Evolutionary conservation across 2,888 invertebrate species (phyloP).

Genomic region (Ophion ellenae): DNA sequence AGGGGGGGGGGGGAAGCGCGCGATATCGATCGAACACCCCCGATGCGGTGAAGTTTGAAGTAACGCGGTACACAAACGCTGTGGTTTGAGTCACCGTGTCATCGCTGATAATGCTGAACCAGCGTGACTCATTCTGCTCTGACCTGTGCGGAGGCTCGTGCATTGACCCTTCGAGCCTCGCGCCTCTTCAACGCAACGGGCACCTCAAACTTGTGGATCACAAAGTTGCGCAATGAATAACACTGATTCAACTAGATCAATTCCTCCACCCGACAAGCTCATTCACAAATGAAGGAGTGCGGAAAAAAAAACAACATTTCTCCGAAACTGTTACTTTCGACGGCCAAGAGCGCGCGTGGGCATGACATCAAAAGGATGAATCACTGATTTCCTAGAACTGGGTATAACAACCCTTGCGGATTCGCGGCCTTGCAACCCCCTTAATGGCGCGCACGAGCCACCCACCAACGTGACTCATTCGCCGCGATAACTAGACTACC

Average conservation of each 20-base stretch:
- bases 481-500: conserved; percentile 41
- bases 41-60: conserved; percentile 50
- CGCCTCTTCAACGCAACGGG: neutral
- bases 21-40: conserved; percentile 59
- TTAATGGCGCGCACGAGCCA: conserved; percentile 13
- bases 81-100: conserved; percentile 78
- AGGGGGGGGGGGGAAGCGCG: neutral
- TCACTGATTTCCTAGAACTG: conserved; percentile 68
- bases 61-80: conserved; percentile 67
- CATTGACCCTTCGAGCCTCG: conserved; percentile 59
- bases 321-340: neutral
- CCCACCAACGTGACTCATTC: conserved; percentile 63
- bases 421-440: conserved; percentile 54
- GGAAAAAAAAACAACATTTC: neutral
- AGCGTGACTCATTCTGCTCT: conserved; percentile 73
- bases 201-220: conserved; percentile 1
- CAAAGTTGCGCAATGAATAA: conserved; percentile 33
- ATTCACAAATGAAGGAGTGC: neutral
- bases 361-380: conserved; percentile 61
- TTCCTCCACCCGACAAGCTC: neutral
- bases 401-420: conserved; percentile 47
- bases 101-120: conserved; percentile 58
- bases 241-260: neutral
- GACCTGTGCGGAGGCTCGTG: conserved; percentile 60
- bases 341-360: neutral